Evolutionary conservation across 2,888 invertebrate genomes (phyloP).

Genomic region (Tenodera sinensis): DNA sequence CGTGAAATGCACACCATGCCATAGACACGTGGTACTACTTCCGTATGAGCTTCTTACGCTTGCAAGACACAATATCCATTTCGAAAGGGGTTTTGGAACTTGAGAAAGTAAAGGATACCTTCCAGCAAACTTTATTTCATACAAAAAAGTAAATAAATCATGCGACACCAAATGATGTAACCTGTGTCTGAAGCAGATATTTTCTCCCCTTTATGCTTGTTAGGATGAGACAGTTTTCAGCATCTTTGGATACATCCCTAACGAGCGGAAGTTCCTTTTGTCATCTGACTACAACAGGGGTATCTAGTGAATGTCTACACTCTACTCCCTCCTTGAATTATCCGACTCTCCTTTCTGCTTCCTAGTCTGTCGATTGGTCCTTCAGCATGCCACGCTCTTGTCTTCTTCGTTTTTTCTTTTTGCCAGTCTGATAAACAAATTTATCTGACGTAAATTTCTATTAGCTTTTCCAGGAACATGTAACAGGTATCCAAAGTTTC

Average conservation of each 20-base stretch:
- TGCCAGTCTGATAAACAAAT: background rate
- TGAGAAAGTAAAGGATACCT: background rate
- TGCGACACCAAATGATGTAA: background rate
- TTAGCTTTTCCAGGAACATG: background rate
- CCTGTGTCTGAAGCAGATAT: background rate
- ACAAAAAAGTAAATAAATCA: background rate
- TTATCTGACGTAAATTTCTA: background rate
- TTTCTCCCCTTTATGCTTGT: background rate
- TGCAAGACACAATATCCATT: too few species aligned
- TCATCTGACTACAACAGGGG: background rate
- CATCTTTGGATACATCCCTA: background rate
- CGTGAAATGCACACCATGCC: too few species aligned
- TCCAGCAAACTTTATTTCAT: background rate
- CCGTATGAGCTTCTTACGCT: too few species aligned
- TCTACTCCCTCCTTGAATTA: background rate
- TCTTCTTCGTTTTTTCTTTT: background rate
- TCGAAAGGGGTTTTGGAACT: too few species aligned
- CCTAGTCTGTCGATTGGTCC: background rate
- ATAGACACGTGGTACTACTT: too few species aligned
- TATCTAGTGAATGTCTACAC: background rate
- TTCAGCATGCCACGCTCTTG: background rate
- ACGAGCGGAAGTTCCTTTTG: background rate
- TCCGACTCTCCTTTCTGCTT: background rate
- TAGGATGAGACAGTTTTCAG: background rate
- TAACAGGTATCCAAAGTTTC: background rate